Conservation (phyloP, 2,888 invertebrate species). For the Amphiduros pacificus region DNA sequence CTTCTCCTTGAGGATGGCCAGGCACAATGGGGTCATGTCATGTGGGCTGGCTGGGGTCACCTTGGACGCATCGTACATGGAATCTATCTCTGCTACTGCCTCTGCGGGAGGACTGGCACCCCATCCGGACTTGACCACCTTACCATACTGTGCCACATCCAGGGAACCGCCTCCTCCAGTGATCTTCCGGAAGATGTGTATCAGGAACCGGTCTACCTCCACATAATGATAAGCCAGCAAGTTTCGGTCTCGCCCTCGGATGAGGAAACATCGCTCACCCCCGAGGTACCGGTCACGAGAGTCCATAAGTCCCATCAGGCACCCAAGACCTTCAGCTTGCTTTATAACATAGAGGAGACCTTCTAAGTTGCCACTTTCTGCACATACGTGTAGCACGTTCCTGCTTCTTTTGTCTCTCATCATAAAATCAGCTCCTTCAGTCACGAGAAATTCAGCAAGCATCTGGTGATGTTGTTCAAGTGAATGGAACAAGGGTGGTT, state of each 20-base stretch:
- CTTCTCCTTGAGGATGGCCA: constrained; percentile 1
- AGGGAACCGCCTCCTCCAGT: constrained; percentile 5
- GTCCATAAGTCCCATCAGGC: no score
- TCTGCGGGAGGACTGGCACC: background rate
- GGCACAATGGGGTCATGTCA: constrained; percentile 1
- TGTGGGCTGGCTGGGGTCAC: background rate
- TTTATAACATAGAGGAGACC: no score
- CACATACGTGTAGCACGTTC: no score
- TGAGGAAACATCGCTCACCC: constrained; percentile 4
- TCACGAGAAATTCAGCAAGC: no score
- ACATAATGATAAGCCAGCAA: constrained; percentile 7
- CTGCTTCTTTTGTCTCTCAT: no score
- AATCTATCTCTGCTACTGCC: background rate
- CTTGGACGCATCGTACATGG: constrained; percentile 1
- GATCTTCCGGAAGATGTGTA: constrained; percentile 2
- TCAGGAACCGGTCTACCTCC: constrained; percentile 3
- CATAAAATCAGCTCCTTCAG: no score
- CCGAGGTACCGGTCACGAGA: constrained; percentile 7
- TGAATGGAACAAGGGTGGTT: no score
- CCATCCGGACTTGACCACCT: constrained; percentile 4
- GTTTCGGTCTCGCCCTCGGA: background rate
- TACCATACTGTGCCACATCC: constrained; percentile 5
- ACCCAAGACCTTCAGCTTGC: no score
- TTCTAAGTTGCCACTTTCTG: no score
- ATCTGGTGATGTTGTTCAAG: no score